Percentiles rank a stretch among this genome's conserved stretches.
These are phyloP conservation scores for Enchytraeus crypticus DNA, from an alignment of 2,888 invertebrate genomes.

Conservation along the genomic window DNA sequence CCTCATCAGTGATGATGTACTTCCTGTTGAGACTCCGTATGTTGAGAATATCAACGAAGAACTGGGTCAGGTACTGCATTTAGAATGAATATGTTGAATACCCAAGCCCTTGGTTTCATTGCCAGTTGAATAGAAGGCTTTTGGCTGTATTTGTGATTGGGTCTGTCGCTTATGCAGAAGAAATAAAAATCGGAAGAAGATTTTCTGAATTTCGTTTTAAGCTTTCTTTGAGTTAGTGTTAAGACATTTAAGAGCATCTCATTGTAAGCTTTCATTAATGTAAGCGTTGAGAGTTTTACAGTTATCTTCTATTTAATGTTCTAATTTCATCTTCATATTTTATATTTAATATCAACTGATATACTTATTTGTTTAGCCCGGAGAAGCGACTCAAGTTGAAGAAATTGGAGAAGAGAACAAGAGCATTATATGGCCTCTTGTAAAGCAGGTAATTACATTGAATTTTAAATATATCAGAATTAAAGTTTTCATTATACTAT, in stretches of 20 bases:
- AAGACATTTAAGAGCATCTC: too few relatives aligned
- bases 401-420: conserved; percentile 90
- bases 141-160: too few relatives aligned
- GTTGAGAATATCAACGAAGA: conserved; percentile 57
- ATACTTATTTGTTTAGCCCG: conserved; percentile 43
- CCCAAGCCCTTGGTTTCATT: too few relatives aligned
- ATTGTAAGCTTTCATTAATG: too few relatives aligned
- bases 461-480: background rate
- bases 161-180: background rate
- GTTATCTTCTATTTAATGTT: too few relatives aligned
- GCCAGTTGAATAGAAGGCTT: too few relatives aligned
- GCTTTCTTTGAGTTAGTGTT: too few relatives aligned
- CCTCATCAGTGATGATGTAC: conserved; percentile 50
- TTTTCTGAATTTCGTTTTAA: too few relatives aligned
- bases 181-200: background rate
- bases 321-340: too few relatives aligned
- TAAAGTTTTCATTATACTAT: background rate
- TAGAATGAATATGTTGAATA: too few relatives aligned
- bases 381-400: conserved; percentile 62
- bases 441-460: conserved; percentile 43
- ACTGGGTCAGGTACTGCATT: conserved; percentile 44
- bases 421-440: conserved; percentile 82
- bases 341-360: too few relatives aligned
- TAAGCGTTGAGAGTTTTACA: too few relatives aligned
- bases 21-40: conserved; percentile 57